Evolutionary conservation across 2,888 invertebrate genomes (phyloP).

Genomic region (Drosophila lutescens): DNA sequence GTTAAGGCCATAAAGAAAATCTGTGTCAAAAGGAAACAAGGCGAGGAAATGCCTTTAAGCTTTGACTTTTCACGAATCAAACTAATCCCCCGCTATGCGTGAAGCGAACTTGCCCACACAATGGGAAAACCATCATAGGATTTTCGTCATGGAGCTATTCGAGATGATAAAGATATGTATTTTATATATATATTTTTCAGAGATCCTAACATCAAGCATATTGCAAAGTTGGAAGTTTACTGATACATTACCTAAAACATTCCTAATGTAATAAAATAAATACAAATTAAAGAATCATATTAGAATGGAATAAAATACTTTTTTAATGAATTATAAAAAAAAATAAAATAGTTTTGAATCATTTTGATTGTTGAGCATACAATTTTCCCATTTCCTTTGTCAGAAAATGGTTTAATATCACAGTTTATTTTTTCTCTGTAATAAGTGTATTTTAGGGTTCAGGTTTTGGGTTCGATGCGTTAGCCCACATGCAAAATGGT

Average conservation of each 20-base stretch:
- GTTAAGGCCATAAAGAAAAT: constrained; percentile 63
- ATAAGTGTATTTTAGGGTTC: not conserved
- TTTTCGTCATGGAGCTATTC: not conserved
- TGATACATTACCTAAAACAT: too few relatives aligned
- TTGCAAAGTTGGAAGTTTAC: too few relatives aligned
- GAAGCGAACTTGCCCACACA: constrained; percentile 7
- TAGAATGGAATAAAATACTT: too few relatives aligned
- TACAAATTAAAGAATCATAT: too few relatives aligned
- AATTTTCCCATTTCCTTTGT: too few relatives aligned
- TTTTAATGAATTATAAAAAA: too few relatives aligned
- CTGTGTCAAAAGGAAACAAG: constrained; percentile 48
- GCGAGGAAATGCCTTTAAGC: constrained; percentile 44
- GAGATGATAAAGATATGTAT: not conserved
- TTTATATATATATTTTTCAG: not conserved
- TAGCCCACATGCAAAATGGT: constrained; percentile 36
- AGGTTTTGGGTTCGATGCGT: constrained; percentile 22
- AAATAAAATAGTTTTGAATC: too few relatives aligned
- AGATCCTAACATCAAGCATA: too few relatives aligned
- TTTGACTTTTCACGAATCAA: constrained; percentile 37
- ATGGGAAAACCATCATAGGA: not conserved
- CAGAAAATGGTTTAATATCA: too few relatives aligned
- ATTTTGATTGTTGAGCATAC: too few relatives aligned
- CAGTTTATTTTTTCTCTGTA: too few relatives aligned
- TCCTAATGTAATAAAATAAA: too few relatives aligned
- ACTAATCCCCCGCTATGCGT: constrained; percentile 18